Evolutionary conservation across 92 coral and sea anemone species (phyloP).

Genomic region (Palythoa heliodiscus): DNA sequence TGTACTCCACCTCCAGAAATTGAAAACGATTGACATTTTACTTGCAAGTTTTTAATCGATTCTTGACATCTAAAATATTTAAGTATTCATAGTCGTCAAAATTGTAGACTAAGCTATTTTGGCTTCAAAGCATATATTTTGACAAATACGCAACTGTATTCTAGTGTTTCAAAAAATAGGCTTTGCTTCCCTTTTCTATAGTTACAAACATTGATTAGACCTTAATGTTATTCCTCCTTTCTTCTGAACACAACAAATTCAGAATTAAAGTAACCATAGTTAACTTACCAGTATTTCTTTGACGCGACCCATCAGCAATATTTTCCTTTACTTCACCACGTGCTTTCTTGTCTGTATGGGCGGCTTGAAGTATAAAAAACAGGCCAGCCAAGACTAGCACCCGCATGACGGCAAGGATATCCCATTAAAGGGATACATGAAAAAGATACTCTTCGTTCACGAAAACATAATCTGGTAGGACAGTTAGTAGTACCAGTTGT

Average conservation of each 20-base stretch:
- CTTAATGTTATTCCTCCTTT: neutral
- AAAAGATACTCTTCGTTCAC: neutral
- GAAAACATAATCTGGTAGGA: slow-evolving; percentile 22
- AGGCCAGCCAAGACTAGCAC: neutral
- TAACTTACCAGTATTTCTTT: slow-evolving; percentile 22
- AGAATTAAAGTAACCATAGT: neutral
- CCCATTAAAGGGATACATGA: slow-evolving; percentile 29
- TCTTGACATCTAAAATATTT: neutral
- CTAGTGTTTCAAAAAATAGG: neutral
- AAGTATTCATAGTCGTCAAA: neutral
- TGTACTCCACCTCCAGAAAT: neutral
- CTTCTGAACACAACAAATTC: neutral
- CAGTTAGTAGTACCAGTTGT: slow-evolving; percentile 2
- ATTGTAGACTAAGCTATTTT: neutral
- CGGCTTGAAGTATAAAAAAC: neutral
- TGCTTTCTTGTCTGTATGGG: neutral
- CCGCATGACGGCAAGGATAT: slow-evolving; percentile 22
- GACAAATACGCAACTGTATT: neutral
- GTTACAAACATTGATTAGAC: neutral
- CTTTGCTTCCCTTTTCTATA: neutral
- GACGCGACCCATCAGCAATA: neutral
- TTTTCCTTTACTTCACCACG: neutral
- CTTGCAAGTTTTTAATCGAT: neutral
- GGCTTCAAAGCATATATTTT: neutral
- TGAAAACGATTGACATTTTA: neutral